Evolutionary conservation across 2,113 vertebrate species (phyloP).

Genomic region (Dunckerocampus dactyliophorus): DNA sequence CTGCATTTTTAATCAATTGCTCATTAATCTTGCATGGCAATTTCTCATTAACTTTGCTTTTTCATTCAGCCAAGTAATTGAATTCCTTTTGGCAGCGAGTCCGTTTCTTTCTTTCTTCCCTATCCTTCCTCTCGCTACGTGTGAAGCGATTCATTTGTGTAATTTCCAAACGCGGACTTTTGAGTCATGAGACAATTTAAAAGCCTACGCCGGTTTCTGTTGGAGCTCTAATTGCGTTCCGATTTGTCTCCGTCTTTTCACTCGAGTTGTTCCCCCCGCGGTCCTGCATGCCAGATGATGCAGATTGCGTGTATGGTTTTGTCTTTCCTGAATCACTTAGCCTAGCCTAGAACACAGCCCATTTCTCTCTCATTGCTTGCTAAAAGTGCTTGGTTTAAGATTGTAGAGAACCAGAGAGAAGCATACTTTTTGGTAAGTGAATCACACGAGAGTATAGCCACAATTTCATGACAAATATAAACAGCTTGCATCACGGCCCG

Average conservation of each 20-base stretch:
- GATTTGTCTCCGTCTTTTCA: slow-evolving; percentile 1
- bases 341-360: no score
- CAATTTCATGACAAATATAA: no score
- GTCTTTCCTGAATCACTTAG: no score
- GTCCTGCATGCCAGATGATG: neutral
- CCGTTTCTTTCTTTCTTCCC: neutral
- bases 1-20: slow-evolving; percentile 18
- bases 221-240: slow-evolving; percentile 19
- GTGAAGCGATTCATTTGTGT: slow-evolving; percentile 23
- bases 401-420: no score
- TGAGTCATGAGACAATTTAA: slow-evolving; percentile 17
- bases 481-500: no score
- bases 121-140: neutral
- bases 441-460: no score
- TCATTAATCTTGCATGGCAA: slow-evolving; percentile 19
- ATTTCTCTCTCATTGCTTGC: no score
- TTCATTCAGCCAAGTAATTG: slow-evolving; percentile 50
- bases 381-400: no score
- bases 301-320: neutral
- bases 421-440: no score
- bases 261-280: neutral
- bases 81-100: slow-evolving; percentile 32
- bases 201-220: slow-evolving; percentile 12
- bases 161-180: slow-evolving; percentile 12
- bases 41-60: slow-evolving; percentile 31